Evolutionary conservation across 2,888 invertebrate genomes (phyloP).

Genomic region (Archaeoteleia sp.): DNA sequence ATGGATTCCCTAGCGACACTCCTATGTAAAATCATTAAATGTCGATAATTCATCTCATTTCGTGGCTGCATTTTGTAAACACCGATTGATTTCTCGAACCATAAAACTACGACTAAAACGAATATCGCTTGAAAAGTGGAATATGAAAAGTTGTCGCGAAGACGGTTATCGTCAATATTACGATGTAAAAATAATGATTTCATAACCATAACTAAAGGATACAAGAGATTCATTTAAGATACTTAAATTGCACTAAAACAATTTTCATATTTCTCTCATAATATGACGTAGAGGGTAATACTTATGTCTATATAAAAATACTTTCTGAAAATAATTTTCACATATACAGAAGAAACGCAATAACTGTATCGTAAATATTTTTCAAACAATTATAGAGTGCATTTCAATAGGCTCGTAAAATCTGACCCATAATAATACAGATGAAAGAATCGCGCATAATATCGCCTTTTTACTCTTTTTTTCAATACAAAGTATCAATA

Average conservation of each 20-base stretch:
- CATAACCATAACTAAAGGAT: slow-evolving; percentile 13
- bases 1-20: too few species aligned
- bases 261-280: slow-evolving; percentile 34
- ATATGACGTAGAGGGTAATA: neutral
- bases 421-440: slow-evolving; percentile 22
- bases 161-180: slow-evolving; percentile 17
- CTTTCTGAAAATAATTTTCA: neutral
- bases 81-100: slow-evolving; percentile 13
- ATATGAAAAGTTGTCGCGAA: slow-evolving; percentile 22
- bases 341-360: slow-evolving; percentile 28
- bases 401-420: slow-evolving; percentile 40
- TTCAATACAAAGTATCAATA: slow-evolving; percentile 35
- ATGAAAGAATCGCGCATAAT: slow-evolving; percentile 32
- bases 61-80: slow-evolving; percentile 14
- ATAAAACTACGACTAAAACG: slow-evolving; percentile 8
- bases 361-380: slow-evolving; percentile 29
- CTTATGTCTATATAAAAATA: slow-evolving; percentile 7
- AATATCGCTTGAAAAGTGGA: slow-evolving; percentile 10
- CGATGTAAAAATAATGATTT: slow-evolving; percentile 29
- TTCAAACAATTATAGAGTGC: slow-evolving; percentile 22
- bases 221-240: slow-evolving; percentile 16
- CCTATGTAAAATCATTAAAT: slow-evolving; percentile 67
- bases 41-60: slow-evolving; percentile 69
- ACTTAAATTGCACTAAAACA: slow-evolving; percentile 35
- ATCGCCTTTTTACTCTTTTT: too few species aligned